These are phyloP conservation scores for Zenarchopterus dispar DNA, from an alignment of 2,797 vertebrate genomes.

Conservation along the genomic window DNA sequence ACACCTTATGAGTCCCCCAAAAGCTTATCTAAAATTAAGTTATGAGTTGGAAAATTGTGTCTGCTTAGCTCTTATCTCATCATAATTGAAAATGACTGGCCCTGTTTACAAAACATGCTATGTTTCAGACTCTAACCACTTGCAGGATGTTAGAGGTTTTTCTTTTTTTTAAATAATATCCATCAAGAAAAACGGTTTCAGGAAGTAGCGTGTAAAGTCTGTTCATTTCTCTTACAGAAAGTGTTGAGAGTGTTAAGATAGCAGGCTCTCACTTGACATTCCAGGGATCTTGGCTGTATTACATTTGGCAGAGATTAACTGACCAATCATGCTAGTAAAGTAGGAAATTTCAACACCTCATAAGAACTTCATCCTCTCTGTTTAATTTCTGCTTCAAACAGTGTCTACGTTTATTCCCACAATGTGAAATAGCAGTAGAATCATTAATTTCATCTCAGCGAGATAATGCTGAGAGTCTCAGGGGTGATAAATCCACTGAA, in stretches of 20 bases:
- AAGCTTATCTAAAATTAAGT: not conserved
- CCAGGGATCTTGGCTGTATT: not conserved
- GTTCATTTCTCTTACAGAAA: not conserved
- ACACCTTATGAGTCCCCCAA: not conserved
- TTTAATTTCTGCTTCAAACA: not conserved
- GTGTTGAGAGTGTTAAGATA: not conserved
- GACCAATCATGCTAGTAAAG: not conserved
- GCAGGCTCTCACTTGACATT: not conserved
- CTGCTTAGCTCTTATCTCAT: too few species aligned
- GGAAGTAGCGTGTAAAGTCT: not conserved
- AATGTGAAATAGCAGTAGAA: not conserved
- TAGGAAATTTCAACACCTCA: not conserved
- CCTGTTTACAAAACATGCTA: not conserved
- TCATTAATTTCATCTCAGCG: slow-evolving; percentile 2
- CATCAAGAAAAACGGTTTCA: not conserved
- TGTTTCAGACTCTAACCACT: not conserved
- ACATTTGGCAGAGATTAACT: not conserved
- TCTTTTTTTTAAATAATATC: not conserved
- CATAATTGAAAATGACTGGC: too few species aligned
- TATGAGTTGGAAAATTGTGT: not conserved
- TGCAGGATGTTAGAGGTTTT: not conserved
- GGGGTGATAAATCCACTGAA: slow-evolving; percentile 21
- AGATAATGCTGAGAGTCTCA: slow-evolving; percentile 1
- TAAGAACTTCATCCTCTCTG: not conserved
- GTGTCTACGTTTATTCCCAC: not conserved